phyloP scores from a whole-genome alignment of 2,888 invertebrate species.

The Rapana venosa region DNA sequence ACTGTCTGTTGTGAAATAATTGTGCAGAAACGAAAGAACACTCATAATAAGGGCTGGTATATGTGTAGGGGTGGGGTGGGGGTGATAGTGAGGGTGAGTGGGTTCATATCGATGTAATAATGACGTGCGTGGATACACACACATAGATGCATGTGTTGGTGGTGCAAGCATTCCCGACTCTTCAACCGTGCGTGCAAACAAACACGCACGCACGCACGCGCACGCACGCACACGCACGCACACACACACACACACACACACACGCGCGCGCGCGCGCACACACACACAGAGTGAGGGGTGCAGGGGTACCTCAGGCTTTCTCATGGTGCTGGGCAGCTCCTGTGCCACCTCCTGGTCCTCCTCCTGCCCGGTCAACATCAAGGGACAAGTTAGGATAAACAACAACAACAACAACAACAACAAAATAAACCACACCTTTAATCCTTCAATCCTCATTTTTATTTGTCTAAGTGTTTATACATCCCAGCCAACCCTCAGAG shows the following conservation, averaged over 20 bases:
- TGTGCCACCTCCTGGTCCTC: background rate
- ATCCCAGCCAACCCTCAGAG: too few species aligned
- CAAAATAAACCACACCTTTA: background rate
- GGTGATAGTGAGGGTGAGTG: background rate
- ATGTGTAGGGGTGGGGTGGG: too few species aligned
- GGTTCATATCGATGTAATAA: background rate
- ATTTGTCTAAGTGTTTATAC: background rate
- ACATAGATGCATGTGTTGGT: background rate
- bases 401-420: conserved; percentile 1
- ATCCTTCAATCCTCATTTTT: background rate
- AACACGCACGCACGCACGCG: background rate
- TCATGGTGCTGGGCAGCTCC: conserved; percentile 7
- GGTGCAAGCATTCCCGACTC: background rate
- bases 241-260: conserved; percentile 25
- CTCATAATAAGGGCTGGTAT: too few species aligned
- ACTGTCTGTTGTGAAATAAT: too few species aligned
- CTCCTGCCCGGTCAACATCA: background rate
- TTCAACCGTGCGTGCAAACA: background rate
- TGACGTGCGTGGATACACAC: background rate
- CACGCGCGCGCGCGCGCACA: background rate
- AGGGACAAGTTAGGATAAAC: background rate
- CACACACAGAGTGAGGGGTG: background rate
- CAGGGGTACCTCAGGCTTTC: background rate
- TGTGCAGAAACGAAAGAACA: too few species aligned
- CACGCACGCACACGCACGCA: conserved; percentile 8